Conservation (phyloP, 2,113 vertebrate genomes). For the Martes martes region DNA sequence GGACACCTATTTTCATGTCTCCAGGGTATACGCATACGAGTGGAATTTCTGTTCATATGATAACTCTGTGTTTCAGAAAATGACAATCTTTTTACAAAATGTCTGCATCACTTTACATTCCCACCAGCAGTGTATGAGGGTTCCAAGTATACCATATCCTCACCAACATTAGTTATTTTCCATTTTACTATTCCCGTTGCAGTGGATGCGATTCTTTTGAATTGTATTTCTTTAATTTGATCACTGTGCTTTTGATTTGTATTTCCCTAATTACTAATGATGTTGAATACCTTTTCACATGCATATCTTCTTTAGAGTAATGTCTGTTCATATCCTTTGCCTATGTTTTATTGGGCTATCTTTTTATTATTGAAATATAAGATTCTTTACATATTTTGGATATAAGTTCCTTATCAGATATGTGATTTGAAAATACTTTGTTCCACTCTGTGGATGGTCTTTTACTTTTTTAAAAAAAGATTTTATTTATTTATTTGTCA, state of each 20-base stretch:
- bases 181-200: neutral
- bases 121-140: neutral
- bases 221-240: neutral
- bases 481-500: neutral
- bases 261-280: neutral
- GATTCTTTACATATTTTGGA: neutral
- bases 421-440: neutral
- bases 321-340: neutral
- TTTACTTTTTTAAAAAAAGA: neutral
- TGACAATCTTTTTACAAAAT: neutral
- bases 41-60: neutral
- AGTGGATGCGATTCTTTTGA: neutral
- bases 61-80: neutral
- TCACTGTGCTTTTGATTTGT: neutral
- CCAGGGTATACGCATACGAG: neutral
- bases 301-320: neutral
- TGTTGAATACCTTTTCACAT: neutral
- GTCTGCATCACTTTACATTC: neutral
- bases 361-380: neutral
- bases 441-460: neutral
- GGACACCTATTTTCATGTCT: neutral
- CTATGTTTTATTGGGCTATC: neutral
- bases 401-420: neutral
- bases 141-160: neutral
- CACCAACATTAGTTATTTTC: neutral